Evolutionary conservation across 1,140 invertebrate species (phyloP).

Genomic region (Neodiprion fabricii): DNA sequence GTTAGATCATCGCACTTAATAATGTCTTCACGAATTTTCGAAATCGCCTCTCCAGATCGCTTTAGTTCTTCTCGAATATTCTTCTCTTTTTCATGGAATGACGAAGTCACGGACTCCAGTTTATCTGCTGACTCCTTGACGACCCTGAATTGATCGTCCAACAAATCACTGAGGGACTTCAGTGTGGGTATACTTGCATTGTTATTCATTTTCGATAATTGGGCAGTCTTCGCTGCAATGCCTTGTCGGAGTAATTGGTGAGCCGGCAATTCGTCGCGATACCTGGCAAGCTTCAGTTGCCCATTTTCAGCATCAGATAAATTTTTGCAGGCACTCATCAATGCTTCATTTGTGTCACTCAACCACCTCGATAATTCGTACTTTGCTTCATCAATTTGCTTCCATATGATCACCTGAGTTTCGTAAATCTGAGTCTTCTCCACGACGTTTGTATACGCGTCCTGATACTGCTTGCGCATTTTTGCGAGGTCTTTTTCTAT

Average conservation of each 20-base stretch:
- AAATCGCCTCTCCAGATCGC: conserved; percentile 70
- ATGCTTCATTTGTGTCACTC: conserved; percentile 75
- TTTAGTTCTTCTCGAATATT: conserved; percentile 76
- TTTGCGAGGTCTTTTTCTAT: conserved; percentile 70
- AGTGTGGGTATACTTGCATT: conserved; percentile 74
- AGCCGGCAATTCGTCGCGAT: conserved; percentile 83
- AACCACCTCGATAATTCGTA: conserved; percentile 86
- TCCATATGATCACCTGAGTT: conserved; percentile 89
- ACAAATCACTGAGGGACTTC: conserved; percentile 69
- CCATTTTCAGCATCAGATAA: conserved; percentile 81
- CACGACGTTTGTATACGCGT: conserved; percentile 72
- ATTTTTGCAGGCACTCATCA: conserved; percentile 77
- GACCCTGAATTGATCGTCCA: conserved; percentile 81
- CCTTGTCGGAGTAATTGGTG: conserved; percentile 78
- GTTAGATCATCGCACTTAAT: conserved; percentile 92
- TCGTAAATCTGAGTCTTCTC: conserved; percentile 81
- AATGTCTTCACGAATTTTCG: conserved; percentile 81
- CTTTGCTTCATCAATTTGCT: conserved; percentile 86
- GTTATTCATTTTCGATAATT: conserved; percentile 81
- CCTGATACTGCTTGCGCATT: conserved; percentile 77
- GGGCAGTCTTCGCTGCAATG: conserved; percentile 79
- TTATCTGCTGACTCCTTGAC: conserved; percentile 77
- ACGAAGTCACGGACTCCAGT: conserved; percentile 74
- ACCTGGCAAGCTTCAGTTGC: conserved; percentile 78
- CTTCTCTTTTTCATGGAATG: conserved; percentile 77